Evolutionary conservation across 2,113 vertebrate species (phyloP).

Genomic region (Oncorhynchus kisutch): DNA sequence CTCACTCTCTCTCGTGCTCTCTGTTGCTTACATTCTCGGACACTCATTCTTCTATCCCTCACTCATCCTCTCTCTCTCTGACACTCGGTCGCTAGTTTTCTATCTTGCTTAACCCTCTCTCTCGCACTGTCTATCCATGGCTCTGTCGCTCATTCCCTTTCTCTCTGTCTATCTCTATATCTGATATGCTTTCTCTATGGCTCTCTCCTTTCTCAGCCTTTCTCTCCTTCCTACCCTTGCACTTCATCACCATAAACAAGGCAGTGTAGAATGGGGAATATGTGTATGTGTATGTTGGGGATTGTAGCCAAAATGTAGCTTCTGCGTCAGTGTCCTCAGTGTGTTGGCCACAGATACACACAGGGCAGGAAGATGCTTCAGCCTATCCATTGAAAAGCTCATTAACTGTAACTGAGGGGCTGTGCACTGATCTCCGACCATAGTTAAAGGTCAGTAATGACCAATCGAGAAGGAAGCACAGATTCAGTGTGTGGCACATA

Average conservation of each 20-base stretch:
- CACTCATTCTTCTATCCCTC: not conserved
- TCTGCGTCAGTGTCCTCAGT: not conserved
- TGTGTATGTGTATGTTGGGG: not conserved
- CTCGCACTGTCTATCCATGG: not conserved
- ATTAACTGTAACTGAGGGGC: slow-evolving; percentile 38
- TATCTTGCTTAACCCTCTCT: slow-evolving; percentile 4
- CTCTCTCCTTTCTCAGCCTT: not conserved
- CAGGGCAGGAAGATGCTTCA: slow-evolving; percentile 31
- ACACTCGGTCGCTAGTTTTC: slow-evolving; percentile 13
- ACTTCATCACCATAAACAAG: not conserved
- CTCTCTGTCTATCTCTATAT: not conserved
- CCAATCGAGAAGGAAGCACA: not conserved
- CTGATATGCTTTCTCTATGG: not conserved
- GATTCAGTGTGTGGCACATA: too few species aligned
- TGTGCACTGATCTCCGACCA: slow-evolving; percentile 32
- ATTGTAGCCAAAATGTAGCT: not conserved
- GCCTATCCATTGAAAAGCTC: slow-evolving; percentile 47
- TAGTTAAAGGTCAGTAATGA: not conserved
- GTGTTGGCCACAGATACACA: slow-evolving; percentile 10
- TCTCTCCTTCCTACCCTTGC: not conserved
- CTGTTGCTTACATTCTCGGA: slow-evolving; percentile 3
- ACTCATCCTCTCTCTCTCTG: slow-evolving; percentile 8
- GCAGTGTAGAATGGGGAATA: slow-evolving; percentile 1
- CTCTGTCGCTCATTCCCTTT: not conserved
- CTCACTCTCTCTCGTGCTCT: slow-evolving; percentile 8